Evolutionary conservation across 1,140 invertebrate species (phyloP), one percentile per base, ranked within the genome.

Genomic region (Semibalanus balanoides): DNA sequence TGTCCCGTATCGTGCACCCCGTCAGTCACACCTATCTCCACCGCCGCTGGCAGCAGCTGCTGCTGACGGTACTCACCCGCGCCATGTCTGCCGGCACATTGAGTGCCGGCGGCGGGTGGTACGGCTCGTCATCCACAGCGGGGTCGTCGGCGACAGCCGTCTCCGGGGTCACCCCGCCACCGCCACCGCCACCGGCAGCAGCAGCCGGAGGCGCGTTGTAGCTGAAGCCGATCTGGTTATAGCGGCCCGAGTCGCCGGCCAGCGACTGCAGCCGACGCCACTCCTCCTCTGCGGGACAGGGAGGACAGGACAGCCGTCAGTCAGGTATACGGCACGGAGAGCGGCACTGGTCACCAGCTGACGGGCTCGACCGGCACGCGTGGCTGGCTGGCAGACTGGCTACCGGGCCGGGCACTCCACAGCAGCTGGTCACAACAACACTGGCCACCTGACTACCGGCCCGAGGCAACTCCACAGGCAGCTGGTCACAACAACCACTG

Each of bases 181-280:
- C 28, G 31, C 64, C 28, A 43, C 74, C 9, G 25, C 64, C 22
- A 31, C 1, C n/a, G 19, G 27, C 40, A 76, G 73, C n/a, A 31
- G 73, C 14, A 75, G 75, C 30, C 35, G 76, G 75, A 29, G 78
- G 73, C 3, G 75, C 84, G 43, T 91, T 91, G 82, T 97, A 96
- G 80, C 88, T 90, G 82, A 93, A 95, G 9, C 88, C 89, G 22
- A 95, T 91, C 84, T 93, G 90, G 75, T 88, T 89, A 81, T 95
- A 96, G 30, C 74, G 71, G 28, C 86, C 84, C 77, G 86, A 86
- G 80, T 90, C 88, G 31, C 85, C 85, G 77, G 87, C 88, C 83
- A 92, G 89, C 29, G 70, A 72, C 79, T 93, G 91, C 71, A 94
- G 86, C 51, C 94, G 86, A 84, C 96, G 96, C 81, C 93, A 86